phyloP scores from a whole-genome alignment of 2,888 invertebrate genomes.

The Drosophila phalerata region DNA sequence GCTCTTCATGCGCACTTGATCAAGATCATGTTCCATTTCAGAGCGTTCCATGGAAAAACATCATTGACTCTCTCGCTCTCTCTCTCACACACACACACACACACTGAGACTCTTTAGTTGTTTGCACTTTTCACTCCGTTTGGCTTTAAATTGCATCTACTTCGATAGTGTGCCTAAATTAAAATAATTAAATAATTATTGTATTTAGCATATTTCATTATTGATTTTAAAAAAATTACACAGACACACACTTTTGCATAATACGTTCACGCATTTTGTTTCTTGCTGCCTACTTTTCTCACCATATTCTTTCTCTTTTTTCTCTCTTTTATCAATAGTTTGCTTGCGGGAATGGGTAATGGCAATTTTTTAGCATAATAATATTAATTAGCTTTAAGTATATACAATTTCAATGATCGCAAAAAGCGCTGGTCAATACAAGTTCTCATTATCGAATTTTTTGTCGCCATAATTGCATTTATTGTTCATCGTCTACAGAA shows the following conservation, averaged over 20 bases:
- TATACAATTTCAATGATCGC: constrained; percentile 4
- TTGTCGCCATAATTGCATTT: constrained; percentile 7
- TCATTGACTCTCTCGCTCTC: constrained; percentile 9
- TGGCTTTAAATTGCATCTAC: constrained; percentile 22
- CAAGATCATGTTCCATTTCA: constrained; percentile 23
- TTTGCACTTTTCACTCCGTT: constrained; percentile 33
- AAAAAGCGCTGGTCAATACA: not conserved
- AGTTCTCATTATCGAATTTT: not conserved
- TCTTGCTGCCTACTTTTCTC: constrained; percentile 57
- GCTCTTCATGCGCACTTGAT: constrained; percentile 13
- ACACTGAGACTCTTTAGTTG: not conserved
- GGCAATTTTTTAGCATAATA: constrained; percentile 83
- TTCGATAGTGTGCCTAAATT: not conserved
- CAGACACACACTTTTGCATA: not conserved
- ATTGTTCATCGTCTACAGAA: not conserved
- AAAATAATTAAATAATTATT: constrained; percentile 7
- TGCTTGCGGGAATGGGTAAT: constrained; percentile 86
- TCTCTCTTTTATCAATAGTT: constrained; percentile 72
- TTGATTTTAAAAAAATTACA: constrained; percentile 2
- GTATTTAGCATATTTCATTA: constrained; percentile 22
- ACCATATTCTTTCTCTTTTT: constrained; percentile 53
- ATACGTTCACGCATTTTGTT: constrained; percentile 35
- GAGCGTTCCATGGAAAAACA: constrained; percentile 7
- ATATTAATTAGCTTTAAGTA: constrained; percentile 26
- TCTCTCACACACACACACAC: not conserved